Evolutionary conservation across 2,113 vertebrate species (phyloP).

Genomic region (Onychostruthus taczanowskii): DNA sequence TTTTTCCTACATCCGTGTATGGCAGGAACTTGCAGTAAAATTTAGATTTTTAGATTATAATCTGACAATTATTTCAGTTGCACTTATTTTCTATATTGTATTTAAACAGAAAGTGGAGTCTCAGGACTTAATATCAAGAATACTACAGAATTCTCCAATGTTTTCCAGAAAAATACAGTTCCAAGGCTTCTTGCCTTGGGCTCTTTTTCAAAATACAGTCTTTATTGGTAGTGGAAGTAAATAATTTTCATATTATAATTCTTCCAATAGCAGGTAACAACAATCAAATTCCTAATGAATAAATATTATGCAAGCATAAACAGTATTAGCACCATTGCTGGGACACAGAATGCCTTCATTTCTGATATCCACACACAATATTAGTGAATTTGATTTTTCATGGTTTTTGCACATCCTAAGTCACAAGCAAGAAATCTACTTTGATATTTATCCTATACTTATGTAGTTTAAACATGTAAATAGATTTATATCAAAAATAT

Average conservation of each 20-base stretch:
- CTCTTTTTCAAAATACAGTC: not conserved
- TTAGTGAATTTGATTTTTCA: not conserved
- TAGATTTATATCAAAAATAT: not conserved
- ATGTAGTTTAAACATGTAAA: not conserved
- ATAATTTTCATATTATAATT: not conserved
- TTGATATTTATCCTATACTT: not conserved
- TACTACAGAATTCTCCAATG: not conserved
- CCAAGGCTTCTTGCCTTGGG: not conserved
- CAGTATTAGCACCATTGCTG: not conserved
- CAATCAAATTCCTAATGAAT: not conserved
- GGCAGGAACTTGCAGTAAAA: not conserved
- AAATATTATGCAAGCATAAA: not conserved
- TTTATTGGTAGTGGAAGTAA: not conserved
- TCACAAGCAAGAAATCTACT: not conserved
- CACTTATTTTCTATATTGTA: not conserved
- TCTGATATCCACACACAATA: not conserved
- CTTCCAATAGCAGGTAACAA: not conserved
- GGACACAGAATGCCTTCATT: not conserved
- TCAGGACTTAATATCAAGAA: not conserved
- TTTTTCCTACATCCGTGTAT: not conserved
- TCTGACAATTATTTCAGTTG: not conserved
- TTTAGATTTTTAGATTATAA: not conserved
- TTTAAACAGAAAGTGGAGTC: constrained; percentile 2
- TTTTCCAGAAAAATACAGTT: not conserved
- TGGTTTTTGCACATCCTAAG: not conserved